phyloP scores from a whole-genome alignment of 2,888 invertebrate genomes.

The Luffia ferchaultella region DNA sequence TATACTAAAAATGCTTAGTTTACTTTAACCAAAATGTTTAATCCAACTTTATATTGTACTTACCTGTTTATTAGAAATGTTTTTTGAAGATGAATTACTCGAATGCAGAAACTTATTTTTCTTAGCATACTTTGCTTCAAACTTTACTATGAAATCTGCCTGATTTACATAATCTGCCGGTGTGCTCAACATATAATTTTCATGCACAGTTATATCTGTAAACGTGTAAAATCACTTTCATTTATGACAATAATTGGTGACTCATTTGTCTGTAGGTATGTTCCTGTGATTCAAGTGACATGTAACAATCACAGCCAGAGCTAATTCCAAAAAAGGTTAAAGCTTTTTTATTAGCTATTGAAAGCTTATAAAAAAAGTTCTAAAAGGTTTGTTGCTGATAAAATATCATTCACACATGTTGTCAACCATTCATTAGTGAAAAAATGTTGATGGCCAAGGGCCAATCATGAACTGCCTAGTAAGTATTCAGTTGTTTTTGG shows the following conservation, averaged over 20 bases:
- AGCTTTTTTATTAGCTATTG: not conserved
- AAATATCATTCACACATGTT: too few species aligned
- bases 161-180: slow-evolving; percentile 60
- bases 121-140: slow-evolving; percentile 33
- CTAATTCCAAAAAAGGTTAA: not conserved
- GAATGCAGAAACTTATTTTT: slow-evolving; percentile 16
- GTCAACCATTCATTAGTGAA: too few species aligned
- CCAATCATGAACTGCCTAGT: too few species aligned
- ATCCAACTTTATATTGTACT: not conserved
- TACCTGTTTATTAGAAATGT: not conserved
- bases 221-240: slow-evolving; percentile 8
- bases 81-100: not conserved
- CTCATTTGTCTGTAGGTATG: not conserved
- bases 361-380: not conserved
- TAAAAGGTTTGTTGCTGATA: not conserved
- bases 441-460: too few species aligned
- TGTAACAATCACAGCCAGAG: not conserved
- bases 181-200: slow-evolving; percentile 36
- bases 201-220: slow-evolving; percentile 45
- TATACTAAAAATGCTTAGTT: too few species aligned
- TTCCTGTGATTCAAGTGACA: not conserved
- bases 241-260: not conserved
- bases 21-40: too few species aligned
- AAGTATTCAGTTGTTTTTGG: too few species aligned
- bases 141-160: slow-evolving; percentile 55